phyloP scores from a whole-genome alignment of 2,888 invertebrate genomes.

The Anagyrus pseudococci region DNA sequence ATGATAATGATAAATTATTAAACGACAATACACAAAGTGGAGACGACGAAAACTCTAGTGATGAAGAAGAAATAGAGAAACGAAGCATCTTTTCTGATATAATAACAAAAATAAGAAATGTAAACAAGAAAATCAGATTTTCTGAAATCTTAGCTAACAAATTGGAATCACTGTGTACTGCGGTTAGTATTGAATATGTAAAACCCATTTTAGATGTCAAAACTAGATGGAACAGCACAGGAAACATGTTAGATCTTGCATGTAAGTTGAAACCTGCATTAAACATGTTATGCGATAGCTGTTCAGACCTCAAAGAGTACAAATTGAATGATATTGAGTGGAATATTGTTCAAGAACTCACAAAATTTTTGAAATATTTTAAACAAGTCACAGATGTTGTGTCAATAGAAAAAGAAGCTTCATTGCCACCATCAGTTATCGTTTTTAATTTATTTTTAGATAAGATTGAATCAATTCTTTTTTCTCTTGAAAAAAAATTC shows the following conservation, averaged over 20 bases:
- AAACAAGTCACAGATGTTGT: not conserved
- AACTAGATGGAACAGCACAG: slow-evolving; percentile 1
- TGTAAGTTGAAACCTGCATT: not conserved
- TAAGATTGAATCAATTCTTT: slow-evolving; percentile 26
- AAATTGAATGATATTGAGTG: slow-evolving; percentile 29
- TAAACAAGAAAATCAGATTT: not conserved
- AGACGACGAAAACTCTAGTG: not conserved
- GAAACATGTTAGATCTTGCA: not conserved
- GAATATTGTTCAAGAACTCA: slow-evolving; percentile 24
- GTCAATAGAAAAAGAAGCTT: slow-evolving; percentile 36
- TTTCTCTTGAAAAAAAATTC: slow-evolving; percentile 20
- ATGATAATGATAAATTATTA: not conserved
- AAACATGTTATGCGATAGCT: not conserved
- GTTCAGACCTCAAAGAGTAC: not conserved
- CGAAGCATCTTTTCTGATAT: not conserved
- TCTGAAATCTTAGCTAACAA: not conserved
- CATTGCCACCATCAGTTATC: slow-evolving; percentile 30
- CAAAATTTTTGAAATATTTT: slow-evolving; percentile 16
- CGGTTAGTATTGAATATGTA: not conserved
- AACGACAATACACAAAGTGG: slow-evolving; percentile 6
- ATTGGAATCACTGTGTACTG: not conserved
- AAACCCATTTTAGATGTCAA: not conserved
- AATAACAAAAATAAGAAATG: not conserved
- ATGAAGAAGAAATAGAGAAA: not conserved
- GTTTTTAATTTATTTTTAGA: slow-evolving; percentile 29